A percentile compares a stretch with the other conserved stretches of the same genome.
phyloP scores from a whole-genome alignment of 92 coral and sea anemone species.

The Porites evermanni region DNA sequence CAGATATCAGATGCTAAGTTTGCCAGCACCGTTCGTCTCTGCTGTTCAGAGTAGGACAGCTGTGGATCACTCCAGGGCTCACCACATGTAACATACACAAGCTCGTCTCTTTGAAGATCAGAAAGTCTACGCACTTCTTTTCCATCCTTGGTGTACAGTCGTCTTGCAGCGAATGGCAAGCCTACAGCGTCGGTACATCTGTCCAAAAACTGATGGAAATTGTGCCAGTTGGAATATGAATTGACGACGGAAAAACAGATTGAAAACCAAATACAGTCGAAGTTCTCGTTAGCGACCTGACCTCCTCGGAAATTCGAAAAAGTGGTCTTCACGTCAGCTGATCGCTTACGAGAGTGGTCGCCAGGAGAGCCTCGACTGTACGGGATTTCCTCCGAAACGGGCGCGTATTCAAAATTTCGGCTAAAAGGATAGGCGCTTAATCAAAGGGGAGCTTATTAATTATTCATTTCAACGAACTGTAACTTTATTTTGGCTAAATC shows the following conservation, averaged over 20 bases:
- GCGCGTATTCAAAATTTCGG: too few species aligned
- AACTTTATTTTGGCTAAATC: too few species aligned
- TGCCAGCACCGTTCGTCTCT: slow-evolving; percentile 83
- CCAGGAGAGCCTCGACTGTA: too few species aligned
- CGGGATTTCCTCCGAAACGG: too few species aligned
- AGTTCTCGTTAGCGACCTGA: background rate
- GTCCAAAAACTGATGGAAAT: slow-evolving; percentile 77
- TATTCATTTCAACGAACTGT: too few species aligned
- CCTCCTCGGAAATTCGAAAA: too few species aligned
- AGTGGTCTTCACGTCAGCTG: too few species aligned
- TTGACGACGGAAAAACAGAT: too few species aligned
- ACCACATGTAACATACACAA: slow-evolving; percentile 91
- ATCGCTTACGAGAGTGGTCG: too few species aligned
- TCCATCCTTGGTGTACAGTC: slow-evolving; percentile 82
- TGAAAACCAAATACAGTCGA: background rate
- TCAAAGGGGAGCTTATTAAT: too few species aligned
- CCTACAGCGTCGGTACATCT: slow-evolving; percentile 92
- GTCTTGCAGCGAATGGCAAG: slow-evolving; percentile 92
- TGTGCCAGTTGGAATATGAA: background rate
- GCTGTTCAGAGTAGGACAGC: slow-evolving; percentile 92
- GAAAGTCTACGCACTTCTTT: slow-evolving; percentile 74
- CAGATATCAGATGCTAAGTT: slow-evolving; percentile 93
- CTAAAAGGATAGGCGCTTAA: too few species aligned
- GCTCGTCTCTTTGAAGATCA: slow-evolving; percentile 82
- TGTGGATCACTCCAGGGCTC: slow-evolving; percentile 95